These are phyloP conservation scores for Cydia pomonella DNA, from an alignment of 1,140 invertebrate genomes.

Conservation along the genomic window DNA sequence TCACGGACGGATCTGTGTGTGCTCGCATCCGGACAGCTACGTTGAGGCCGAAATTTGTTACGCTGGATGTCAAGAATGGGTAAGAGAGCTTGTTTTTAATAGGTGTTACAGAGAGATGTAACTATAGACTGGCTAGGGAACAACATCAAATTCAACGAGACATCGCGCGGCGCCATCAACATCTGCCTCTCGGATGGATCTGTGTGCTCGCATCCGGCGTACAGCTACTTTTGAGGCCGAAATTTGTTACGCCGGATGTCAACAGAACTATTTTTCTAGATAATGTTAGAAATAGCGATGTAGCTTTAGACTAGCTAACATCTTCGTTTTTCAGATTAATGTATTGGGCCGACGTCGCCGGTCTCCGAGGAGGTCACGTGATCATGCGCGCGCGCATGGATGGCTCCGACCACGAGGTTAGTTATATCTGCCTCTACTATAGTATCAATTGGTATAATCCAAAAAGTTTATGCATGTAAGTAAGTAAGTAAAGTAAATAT, in stretches of 20 bases:
- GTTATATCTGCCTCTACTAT: not conserved
- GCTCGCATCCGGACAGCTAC: constrained; percentile 82
- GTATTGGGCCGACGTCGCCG: constrained; percentile 95
- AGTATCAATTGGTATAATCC: too few species aligned
- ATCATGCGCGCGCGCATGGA: constrained; percentile 94
- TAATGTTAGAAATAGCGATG: too few species aligned
- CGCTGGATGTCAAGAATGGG: constrained; percentile 83
- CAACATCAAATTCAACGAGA: constrained; percentile 92
- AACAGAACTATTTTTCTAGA: too few species aligned
- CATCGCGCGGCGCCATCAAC: constrained; percentile 85
- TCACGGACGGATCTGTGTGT: constrained; percentile 83
- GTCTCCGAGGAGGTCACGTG: constrained; percentile 87
- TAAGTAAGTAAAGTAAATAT: too few species aligned
- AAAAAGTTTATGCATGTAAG: too few species aligned
- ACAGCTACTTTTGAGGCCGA: constrained; percentile 81
- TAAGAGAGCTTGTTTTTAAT: constrained; percentile 48
- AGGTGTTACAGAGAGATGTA: constrained; percentile 80
- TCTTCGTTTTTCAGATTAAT: constrained; percentile 83
- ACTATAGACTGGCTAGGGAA: constrained; percentile 90
- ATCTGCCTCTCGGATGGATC: constrained; percentile 85
- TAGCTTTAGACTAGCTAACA: too few species aligned
- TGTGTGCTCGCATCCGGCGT: constrained; percentile 83
- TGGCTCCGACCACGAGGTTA: constrained; percentile 82
- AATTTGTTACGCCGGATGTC: constrained; percentile 83
- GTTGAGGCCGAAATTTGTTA: constrained; percentile 83